A percentile compares a stretch with the other conserved stretches of the same genome.
These are phyloP conservation scores for Apogon hyalosoma DNA, from an alignment of 2,797 vertebrate genomes.

Conservation along the genomic window DNA sequence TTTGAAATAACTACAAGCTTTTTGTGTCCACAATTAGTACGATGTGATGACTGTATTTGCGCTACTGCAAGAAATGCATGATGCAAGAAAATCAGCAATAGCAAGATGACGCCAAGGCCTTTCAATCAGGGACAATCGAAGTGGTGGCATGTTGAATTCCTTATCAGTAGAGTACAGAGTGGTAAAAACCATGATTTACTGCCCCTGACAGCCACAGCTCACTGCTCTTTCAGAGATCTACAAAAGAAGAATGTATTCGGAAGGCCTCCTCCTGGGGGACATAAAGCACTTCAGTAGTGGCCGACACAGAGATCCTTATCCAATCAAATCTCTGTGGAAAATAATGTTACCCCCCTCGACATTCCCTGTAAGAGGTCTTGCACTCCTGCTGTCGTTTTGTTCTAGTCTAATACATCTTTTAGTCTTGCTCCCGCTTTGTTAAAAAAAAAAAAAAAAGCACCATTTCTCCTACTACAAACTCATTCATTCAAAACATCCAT, in stretches of 20 bases:
- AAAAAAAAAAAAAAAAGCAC: no score
- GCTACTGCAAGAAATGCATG: no score
- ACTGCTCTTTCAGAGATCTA: slow-evolving; percentile 62
- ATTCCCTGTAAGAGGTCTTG: slow-evolving; percentile 3
- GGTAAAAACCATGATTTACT: slow-evolving; percentile 60
- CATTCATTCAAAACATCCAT: not conserved
- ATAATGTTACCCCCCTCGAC: slow-evolving; percentile 17
- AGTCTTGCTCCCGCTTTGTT: no score
- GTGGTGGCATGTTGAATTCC: slow-evolving; percentile 11
- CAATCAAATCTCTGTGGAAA: slow-evolving; percentile 24
- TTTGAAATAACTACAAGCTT: slow-evolving; percentile 5
- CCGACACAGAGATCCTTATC: slow-evolving; percentile 43
- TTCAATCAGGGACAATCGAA: slow-evolving; percentile 15
- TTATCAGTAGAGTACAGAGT: slow-evolving; percentile 36
- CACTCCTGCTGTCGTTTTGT: not conserved
- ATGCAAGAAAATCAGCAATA: slow-evolving; percentile 1
- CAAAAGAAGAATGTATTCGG: slow-evolving; percentile 62
- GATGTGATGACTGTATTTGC: not conserved
- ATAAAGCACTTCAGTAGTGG: slow-evolving; percentile 43
- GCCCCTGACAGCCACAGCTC: slow-evolving; percentile 41
- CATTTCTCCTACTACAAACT: slow-evolving; percentile 9
- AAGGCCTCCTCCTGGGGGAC: slow-evolving; percentile 43
- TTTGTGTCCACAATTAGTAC: not conserved
- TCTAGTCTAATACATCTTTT: not conserved
- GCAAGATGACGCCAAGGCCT: not conserved